Percentiles rank a stretch among this genome's conserved stretches.
Conservation (phyloP, 2,888 invertebrate genomes). For the Digitonthophagus gazella region DNA sequence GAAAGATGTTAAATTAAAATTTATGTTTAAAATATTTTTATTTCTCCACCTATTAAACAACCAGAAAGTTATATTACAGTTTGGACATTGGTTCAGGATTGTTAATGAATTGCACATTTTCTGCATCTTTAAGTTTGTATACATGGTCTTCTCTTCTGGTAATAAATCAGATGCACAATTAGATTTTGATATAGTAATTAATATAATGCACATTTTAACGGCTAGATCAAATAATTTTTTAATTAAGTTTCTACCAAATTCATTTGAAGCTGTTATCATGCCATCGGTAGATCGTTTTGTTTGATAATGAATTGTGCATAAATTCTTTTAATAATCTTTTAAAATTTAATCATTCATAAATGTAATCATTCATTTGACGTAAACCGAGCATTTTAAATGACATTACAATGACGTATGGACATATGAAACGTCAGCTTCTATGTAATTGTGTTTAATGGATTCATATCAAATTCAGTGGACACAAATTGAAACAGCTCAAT, state of each 20-base stretch:
- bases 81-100: conserved; percentile 13
- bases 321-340: neutral
- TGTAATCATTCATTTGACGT: too few relatives aligned
- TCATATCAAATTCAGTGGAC: too few relatives aligned
- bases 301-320: neutral
- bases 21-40: neutral
- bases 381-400: too few relatives aligned
- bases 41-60: conserved; percentile 8
- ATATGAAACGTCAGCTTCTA: too few relatives aligned
- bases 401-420: too few relatives aligned
- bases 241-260: neutral
- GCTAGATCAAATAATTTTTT: neutral
- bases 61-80: conserved; percentile 17
- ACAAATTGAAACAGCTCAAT: too few relatives aligned
- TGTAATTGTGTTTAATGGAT: too few relatives aligned
- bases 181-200: neutral
- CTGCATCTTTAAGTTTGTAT: neutral
- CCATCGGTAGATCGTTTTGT: neutral
- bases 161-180: neutral
- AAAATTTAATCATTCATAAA: neutral
- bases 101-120: conserved; percentile 5
- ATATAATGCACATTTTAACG: neutral
- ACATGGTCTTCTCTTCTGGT: neutral
- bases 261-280: neutral
- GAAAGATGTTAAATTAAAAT: neutral